These are phyloP conservation scores for Chondrilla cf. caribensis DNA, from an alignment of 37 sponge, comb jelly and placozoan genomes.

Conservation along the genomic window DNA sequence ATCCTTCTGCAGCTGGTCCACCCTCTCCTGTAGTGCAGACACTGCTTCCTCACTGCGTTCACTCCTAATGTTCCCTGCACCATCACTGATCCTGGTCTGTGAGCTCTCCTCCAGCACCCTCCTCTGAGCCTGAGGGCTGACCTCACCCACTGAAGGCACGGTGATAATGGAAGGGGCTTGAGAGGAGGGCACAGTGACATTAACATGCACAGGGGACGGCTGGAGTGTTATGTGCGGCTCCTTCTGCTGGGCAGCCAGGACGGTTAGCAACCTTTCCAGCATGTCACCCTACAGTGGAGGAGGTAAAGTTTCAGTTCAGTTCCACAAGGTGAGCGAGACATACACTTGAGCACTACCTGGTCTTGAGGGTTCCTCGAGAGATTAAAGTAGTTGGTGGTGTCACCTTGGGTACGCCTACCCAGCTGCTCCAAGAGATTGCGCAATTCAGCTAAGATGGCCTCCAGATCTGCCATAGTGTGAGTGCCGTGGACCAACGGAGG, in stretches of 20 bases:
- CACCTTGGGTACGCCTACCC: background rate
- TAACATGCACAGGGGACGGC: conserved; percentile 28
- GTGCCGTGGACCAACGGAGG: background rate
- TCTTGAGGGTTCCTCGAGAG: background rate
- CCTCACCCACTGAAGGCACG: background rate
- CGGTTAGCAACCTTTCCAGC: background rate
- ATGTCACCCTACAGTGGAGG: background rate
- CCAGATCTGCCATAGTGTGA: conserved; percentile 12
- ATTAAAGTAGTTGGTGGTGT: conserved; percentile 26
- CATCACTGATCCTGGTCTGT: background rate
- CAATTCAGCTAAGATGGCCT: background rate
- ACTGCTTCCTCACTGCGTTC: background rate
- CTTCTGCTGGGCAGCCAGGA: background rate
- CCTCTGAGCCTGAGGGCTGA: conserved; percentile 4
- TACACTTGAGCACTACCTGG: background rate
- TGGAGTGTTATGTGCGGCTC: conserved; percentile 11
- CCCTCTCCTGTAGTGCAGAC: conserved; percentile 20
- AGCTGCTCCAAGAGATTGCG: background rate
- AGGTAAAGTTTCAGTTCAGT: too few species aligned
- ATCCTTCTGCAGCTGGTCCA: conserved; percentile 31
- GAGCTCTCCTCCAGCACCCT: background rate
- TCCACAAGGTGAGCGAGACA: background rate
- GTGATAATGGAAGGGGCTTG: conserved; percentile 1
- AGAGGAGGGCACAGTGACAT: conserved; percentile 5
- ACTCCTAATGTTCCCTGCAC: too few species aligned